A percentile compares a stretch with the other conserved stretches of the same genome.
phyloP scores from a whole-genome alignment of 2,113 vertebrate species.

The Hypocryptadius cinnamomeus region DNA sequence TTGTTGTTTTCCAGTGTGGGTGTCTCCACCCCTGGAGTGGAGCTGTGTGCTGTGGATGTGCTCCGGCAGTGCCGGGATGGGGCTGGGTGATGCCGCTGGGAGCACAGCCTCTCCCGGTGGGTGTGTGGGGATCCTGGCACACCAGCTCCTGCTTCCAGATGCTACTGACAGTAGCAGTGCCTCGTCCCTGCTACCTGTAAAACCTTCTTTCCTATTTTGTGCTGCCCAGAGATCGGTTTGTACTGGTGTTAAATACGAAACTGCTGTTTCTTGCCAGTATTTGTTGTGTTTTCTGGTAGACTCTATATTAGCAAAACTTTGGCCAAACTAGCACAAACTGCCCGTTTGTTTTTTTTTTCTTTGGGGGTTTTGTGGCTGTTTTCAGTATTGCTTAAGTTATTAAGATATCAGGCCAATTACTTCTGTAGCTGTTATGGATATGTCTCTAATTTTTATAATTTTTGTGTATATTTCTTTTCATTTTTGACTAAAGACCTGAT shows the following conservation, averaged over 20 bases:
- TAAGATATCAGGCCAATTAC: not conserved
- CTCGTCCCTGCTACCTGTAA: not conserved
- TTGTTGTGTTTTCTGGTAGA: not conserved
- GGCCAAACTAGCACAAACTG: not conserved
- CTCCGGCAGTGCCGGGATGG: not conserved
- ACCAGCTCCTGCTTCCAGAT: not conserved
- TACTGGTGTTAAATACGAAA: not conserved
- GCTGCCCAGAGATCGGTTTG: accelerated
- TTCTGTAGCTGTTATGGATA: not conserved
- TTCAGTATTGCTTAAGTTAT: not conserved
- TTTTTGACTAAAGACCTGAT: not conserved
- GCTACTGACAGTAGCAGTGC: accelerated
- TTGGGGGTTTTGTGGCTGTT: not conserved
- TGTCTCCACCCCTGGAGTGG: not conserved
- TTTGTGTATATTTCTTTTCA: not conserved
- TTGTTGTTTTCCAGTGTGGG: not conserved
- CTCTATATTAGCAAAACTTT: not conserved
- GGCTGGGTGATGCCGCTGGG: not conserved
- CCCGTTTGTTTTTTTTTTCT: not conserved
- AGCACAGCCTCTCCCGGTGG: not conserved
- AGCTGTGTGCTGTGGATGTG: accelerated
- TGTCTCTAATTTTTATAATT: not conserved
- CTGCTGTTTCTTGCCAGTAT: accelerated
- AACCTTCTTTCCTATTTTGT: accelerated
- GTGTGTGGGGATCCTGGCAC: not conserved